Evolutionary conservation across 2,113 vertebrate genomes (phyloP), one percentile per base, ranked within the genome.

Genomic region (Prunella fulvescens): DNA sequence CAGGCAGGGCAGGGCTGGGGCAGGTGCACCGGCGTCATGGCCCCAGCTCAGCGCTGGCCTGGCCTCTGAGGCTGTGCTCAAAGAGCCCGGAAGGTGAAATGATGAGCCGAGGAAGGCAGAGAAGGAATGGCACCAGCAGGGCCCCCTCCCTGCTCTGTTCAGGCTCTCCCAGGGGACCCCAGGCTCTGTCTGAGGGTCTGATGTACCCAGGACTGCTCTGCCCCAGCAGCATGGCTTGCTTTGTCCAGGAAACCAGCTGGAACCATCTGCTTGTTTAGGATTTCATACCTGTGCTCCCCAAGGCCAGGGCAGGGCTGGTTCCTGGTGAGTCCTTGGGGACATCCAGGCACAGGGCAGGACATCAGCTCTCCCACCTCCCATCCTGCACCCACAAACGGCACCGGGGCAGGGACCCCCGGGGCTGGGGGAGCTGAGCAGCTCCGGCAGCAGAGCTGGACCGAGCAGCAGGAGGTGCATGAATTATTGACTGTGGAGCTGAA

Each of bases 251-350:
- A 61, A 35, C 26, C n/a, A 15, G 24, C 74, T 58, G 48, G 25
- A 88, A 56, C 15, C 17, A 17, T 25, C 35, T 33, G 71, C 31
- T 86, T 7, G 23, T 33, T 67, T 79, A 26, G 51, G 25, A 29
- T 37, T 54, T 22, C 40, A 1, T 29, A 3, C 7, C 44, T 16
- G 11, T 8, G 22, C 11, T 8, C 40, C n/a, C 28, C 0, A 0
- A 47, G 39, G 66, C 44, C 35, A 22, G 51, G 61, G 48, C 44
- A 39, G 39, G n/a, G 50, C 48, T 33, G 51, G 28, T 7, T 61
- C 45, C 37, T 17, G 42, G 9, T 3, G 47, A 71, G 42, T 37
- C 73, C 56, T 53, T 53, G 39, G 82, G 39, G 57, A 39, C 33
- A 29, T 4, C 12, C 14, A 62, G 79, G 60, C 22, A 1, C 0